Conservation (phyloP, 1,140 invertebrate genomes). For the Drosophila albomicans region DNA sequence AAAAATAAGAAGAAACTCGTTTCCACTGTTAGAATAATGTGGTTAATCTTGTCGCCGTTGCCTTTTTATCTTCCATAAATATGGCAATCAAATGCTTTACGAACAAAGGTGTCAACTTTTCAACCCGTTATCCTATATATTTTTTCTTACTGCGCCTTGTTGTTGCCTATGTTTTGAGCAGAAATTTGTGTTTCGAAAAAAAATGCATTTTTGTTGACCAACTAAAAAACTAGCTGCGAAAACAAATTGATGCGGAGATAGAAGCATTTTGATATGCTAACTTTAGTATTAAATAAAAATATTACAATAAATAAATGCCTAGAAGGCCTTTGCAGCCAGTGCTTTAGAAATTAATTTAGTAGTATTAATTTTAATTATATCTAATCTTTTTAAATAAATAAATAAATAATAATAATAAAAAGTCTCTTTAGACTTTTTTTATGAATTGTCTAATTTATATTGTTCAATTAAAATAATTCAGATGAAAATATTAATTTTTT, state of each 20-base stretch:
- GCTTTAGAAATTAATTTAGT: no score
- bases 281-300: no score
- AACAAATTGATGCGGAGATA: neutral
- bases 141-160: neutral
- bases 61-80: constrained; percentile 81
- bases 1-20: constrained; percentile 34
- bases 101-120: constrained; percentile 75
- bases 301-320: no score
- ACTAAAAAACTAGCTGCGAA: neutral
- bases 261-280: no score
- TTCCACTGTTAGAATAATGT: constrained; percentile 74
- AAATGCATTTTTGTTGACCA: neutral
- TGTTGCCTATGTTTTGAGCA: neutral
- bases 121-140: constrained; percentile 28
- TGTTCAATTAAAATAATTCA: no score
- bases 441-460: no score
- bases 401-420: no score
- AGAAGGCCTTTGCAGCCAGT: no score
- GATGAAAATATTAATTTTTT: no score
- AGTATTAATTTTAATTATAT: no score
- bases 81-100: constrained; percentile 79
- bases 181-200: neutral
- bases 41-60: constrained; percentile 82
- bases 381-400: no score
- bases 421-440: no score